Percentiles rank a stretch among this genome's conserved stretches.
These are phyloP conservation scores for Chelonus insularis DNA, from an alignment of 1,140 invertebrate species.

Conservation along the genomic window DNA sequence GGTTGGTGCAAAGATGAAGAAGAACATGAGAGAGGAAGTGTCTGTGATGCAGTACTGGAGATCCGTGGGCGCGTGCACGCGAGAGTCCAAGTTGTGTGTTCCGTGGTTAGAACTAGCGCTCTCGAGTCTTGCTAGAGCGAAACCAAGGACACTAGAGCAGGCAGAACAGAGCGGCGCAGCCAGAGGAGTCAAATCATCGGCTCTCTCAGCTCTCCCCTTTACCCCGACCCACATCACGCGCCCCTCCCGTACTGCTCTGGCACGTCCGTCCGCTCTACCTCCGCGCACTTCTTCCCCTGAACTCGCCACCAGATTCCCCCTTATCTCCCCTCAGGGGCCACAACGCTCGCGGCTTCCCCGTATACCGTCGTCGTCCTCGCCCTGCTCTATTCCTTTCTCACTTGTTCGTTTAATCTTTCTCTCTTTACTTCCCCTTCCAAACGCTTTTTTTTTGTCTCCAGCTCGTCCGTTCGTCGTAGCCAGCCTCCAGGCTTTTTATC, in stretches of 20 bases:
- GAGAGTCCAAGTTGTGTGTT: not conserved
- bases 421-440: conserved; percentile 40
- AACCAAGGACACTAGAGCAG: conserved; percentile 46
- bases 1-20: not conserved
- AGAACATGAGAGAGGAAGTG: not conserved
- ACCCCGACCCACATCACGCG: conserved; percentile 46
- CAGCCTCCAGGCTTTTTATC: conserved; percentile 49
- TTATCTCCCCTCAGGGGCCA: not conserved
- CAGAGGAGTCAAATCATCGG: conserved; percentile 42
- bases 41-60: conserved; percentile 36
- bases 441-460: conserved; percentile 43
- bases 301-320: not conserved
- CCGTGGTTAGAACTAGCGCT: conserved; percentile 36
- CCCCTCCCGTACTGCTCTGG: conserved; percentile 24
- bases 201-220: conserved; percentile 39
- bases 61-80: conserved; percentile 27
- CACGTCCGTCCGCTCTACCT: conserved; percentile 6
- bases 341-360: conserved; percentile 8
- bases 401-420: conserved; percentile 27
- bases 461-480: conserved; percentile 38
- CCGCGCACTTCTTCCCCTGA: not conserved
- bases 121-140: conserved; percentile 39
- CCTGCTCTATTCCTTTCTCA: conserved; percentile 20
- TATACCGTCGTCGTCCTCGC: conserved; percentile 22
- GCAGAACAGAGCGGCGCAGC: conserved; percentile 20